These are phyloP conservation scores for Gallinago solitaria DNA, from an alignment of 2,797 vertebrate species.

Conservation along the genomic window DNA sequence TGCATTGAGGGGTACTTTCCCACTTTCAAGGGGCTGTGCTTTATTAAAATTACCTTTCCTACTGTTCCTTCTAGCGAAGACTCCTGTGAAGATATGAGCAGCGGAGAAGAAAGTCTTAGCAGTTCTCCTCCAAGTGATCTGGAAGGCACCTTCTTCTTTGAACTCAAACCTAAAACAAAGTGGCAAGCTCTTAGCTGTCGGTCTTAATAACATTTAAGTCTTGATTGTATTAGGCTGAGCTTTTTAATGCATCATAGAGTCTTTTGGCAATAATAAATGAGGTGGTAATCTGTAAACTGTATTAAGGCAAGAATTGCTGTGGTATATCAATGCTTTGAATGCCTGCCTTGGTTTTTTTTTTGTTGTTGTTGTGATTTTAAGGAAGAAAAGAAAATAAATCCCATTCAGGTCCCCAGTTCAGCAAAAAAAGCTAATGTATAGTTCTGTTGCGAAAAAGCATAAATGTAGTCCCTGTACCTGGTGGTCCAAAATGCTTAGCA, in stretches of 20 bases:
- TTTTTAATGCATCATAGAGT: constrained; percentile 38
- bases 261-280: constrained; percentile 75
- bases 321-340: constrained; percentile 1
- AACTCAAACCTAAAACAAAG: constrained; percentile 77
- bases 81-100: constrained; percentile 92
- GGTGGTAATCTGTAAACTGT: constrained; percentile 18
- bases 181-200: constrained; percentile 74
- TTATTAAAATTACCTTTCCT: neutral
- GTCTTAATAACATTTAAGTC: constrained; percentile 49
- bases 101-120: constrained; percentile 92
- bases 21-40: neutral
- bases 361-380: neutral
- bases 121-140: constrained; percentile 86
- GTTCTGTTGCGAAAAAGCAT: neutral
- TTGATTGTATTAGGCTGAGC: constrained; percentile 28
- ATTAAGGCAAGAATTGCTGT: constrained; percentile 51
- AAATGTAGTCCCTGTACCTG: neutral
- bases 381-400: neutral
- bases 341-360: neutral
- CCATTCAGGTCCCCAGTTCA: neutral
- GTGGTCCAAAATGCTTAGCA: neutral
- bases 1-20: neutral
- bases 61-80: constrained; percentile 84
- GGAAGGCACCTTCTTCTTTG: constrained; percentile 87
- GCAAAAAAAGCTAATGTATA: neutral